Conservation (phyloP, 30 jellyfish, hydroid and myxozoan genomes). For the Mastigias papua region DNA sequence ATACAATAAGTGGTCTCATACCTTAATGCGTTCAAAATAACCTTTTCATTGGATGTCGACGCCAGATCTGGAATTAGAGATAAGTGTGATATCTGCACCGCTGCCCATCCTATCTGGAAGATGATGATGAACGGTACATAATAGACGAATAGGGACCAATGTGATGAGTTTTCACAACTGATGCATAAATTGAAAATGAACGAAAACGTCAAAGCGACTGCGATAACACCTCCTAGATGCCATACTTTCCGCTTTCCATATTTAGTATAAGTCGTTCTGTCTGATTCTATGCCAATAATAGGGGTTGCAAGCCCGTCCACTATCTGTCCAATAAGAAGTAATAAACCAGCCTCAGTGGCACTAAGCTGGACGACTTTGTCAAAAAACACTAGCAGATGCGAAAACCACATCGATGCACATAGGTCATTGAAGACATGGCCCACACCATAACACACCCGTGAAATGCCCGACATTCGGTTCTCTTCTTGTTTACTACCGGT, state of each 20-base stretch:
- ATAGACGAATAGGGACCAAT: constrained; percentile 72
- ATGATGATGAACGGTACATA: constrained; percentile 79
- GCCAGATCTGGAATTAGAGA: constrained; percentile 89
- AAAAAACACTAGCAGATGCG: constrained; percentile 70
- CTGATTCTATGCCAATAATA: constrained; percentile 89
- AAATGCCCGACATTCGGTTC: constrained; percentile 11
- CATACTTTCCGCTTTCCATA: constrained; percentile 91
- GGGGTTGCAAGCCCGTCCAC: constrained; percentile 97
- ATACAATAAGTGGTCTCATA: constrained; percentile 6
- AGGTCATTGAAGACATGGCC: constrained; percentile 93
- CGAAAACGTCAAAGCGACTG: constrained; percentile 84
- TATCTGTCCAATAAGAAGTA: constrained; percentile 87
- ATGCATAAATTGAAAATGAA: constrained; percentile 85
- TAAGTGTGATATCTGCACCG: constrained; percentile 88
- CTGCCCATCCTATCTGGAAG: constrained; percentile 94
- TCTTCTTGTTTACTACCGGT: background rate
- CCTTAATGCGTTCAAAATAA: constrained; percentile 85
- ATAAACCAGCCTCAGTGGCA: constrained; percentile 65
- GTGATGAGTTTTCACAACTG: constrained; percentile 69
- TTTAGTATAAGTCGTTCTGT: constrained; percentile 38
- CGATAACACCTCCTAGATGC: constrained; percentile 82
- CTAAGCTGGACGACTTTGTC: constrained; percentile 73
- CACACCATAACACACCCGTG: constrained; percentile 79
- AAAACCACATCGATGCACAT: constrained; percentile 93
- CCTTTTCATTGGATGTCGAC: constrained; percentile 65